Base-by-base conservation (phyloP, 2,888 invertebrate genomes). In the Mythimna albipuncta region DNA sequence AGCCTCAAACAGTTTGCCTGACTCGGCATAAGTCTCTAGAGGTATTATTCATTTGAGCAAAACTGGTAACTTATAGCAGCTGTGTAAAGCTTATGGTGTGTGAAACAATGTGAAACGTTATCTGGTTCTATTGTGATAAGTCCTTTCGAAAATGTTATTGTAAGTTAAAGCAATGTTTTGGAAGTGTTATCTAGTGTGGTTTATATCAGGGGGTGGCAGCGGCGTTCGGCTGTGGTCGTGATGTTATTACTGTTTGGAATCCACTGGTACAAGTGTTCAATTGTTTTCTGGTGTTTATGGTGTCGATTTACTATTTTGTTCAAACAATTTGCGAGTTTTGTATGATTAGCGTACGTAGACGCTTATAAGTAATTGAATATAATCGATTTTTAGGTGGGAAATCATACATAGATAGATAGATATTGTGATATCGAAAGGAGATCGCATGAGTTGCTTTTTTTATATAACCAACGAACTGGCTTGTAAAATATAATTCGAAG, bases 91-190 rank as follows among this genome's bases (percentile, higher is more conserved):
- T 77, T 79, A 79, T 79, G 79, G 79, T 79, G 79, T 63, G 63
- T 79, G 67, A 79, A 77, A 78, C 82, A 78, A 78, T 82, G 79
- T 65, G 68, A 65, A 79, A 83, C 68, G 64, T 80, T 80, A 83
- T 80, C 80, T 79, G 68, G 58, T 19, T 79, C 79, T 73, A 80
- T 80, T 83, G 83, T 79, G 82, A 79, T 82, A 74, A 79, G 65
- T 71, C 78, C 72, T 68, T 83, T 68, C 64, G 50, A 64, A 79
- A 68, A 63, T 79, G 79, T 80, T 83, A 83, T 83, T 80, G 74
- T 83, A 80, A 72, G 83, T 83, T 79, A 68, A 83, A 55, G 83
- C 73, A 79, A 79, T 79, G 73, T 83, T 79, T 79, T 83, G 80
- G 83, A 83, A 79, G 68, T 68, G 68, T 73, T 79, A 79, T 83